phyloP scores from a whole-genome alignment of 2,888 invertebrate species.

The Philhelius pedissequus region DNA sequence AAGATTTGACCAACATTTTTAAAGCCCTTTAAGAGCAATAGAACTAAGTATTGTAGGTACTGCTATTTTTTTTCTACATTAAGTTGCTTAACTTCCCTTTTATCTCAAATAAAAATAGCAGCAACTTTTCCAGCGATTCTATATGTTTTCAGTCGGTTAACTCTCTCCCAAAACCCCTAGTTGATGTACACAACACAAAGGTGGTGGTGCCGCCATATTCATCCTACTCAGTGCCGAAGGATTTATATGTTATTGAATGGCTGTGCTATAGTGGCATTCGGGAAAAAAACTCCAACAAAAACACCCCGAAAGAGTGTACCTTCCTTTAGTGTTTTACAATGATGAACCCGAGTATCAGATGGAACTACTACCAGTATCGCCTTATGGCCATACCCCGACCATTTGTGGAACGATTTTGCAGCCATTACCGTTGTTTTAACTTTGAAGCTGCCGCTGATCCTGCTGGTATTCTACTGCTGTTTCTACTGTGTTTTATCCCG shows the following conservation, averaged over 20 bases:
- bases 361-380: constrained; percentile 53
- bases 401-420: constrained; percentile 67
- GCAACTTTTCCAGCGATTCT: neutral
- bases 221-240: constrained; percentile 21
- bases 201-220: neutral
- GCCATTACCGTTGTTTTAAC: constrained; percentile 67
- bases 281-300: neutral
- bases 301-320: constrained; percentile 29
- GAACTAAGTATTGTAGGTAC: neutral
- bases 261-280: constrained; percentile 28
- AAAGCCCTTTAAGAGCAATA: too few species aligned
- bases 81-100: neutral
- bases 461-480: constrained; percentile 2
- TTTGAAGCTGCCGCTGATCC: constrained; percentile 23
- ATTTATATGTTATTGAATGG: constrained; percentile 64
- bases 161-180: neutral
- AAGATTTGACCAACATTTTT: too few species aligned
- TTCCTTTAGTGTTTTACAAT: constrained; percentile 60
- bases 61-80: neutral
- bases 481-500: constrained; percentile 4
- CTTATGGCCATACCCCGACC: constrained; percentile 60
- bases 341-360: constrained; percentile 55
- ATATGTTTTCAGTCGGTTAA: constrained; percentile 32
- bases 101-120: neutral
- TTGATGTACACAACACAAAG: neutral